phyloP scores from a whole-genome alignment of 2,797 vertebrate genomes.

The Chaetodon trifasciatus region DNA sequence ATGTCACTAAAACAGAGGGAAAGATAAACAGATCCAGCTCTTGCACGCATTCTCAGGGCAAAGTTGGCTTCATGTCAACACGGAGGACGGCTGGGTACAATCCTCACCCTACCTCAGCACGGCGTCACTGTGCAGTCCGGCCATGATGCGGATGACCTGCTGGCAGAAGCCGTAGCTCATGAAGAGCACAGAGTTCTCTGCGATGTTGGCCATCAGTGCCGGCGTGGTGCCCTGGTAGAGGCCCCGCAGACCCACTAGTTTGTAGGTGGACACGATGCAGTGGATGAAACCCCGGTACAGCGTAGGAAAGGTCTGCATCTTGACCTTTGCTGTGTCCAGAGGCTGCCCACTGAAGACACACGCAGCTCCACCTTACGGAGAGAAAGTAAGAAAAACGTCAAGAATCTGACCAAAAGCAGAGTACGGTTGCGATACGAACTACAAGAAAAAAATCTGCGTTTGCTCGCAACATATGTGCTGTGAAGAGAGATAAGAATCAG shows the following conservation, averaged over 20 bases:
- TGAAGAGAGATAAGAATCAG: constrained; percentile 39
- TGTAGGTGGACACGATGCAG: constrained; percentile 92
- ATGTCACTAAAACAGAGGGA: constrained; percentile 87
- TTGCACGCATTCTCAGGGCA: not conserved
- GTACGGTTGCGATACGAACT: not conserved
- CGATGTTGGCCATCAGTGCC: constrained; percentile 94
- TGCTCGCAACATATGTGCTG: not conserved
- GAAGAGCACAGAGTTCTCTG: constrained; percentile 97
- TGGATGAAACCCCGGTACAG: constrained; percentile 92
- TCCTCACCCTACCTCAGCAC: constrained; percentile 89
- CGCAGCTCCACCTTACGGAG: constrained; percentile 89
- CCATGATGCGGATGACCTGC: constrained; percentile 88
- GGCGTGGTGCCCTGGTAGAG: constrained; percentile 96
- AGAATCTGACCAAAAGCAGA: not conserved
- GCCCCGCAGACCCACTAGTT: constrained; percentile 92
- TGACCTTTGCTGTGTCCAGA: constrained; percentile 97
- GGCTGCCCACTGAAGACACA: constrained; percentile 96
- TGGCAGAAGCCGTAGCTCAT: constrained; percentile 99
- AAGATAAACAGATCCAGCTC: not conserved
- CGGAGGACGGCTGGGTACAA: not conserved
- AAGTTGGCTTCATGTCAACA: not conserved
- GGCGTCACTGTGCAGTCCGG: constrained; percentile 84
- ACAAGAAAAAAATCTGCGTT: constrained; percentile 29
- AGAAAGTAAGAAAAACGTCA: not conserved
- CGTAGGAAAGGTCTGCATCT: constrained; percentile 97